These are phyloP conservation scores for Nemurella pictetii DNA, from an alignment of 2,888 invertebrate species.

Conservation along the genomic window DNA sequence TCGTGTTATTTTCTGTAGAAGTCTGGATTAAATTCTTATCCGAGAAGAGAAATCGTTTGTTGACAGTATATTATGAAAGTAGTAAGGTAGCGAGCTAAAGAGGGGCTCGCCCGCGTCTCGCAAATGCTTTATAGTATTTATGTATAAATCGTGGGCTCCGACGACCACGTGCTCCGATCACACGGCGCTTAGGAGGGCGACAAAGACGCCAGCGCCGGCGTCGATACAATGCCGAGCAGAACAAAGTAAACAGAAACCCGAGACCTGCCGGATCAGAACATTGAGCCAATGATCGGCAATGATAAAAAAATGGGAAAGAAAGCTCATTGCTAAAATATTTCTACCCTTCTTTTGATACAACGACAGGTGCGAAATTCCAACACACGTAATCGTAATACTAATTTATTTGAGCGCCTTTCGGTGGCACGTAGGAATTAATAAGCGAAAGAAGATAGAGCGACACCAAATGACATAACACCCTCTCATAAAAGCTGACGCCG, in stretches of 20 bases:
- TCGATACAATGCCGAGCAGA: not conserved
- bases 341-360: no score
- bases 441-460: not conserved
- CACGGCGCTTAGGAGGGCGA: not conserved
- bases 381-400: not conserved
- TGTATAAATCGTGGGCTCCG: not conserved
- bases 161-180: not conserved
- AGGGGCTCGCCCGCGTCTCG: not conserved
- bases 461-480: not conserved
- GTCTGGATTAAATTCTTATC: not conserved
- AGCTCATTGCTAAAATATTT: not conserved
- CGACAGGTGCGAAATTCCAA: not conserved
- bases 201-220: not conserved
- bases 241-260: not conserved
- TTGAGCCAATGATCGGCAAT: not conserved
- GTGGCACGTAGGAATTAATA: not conserved
- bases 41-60: not conserved
- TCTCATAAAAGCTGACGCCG: not conserved
- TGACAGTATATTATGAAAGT: not conserved
- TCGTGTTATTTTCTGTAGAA: not conserved
- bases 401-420: not conserved
- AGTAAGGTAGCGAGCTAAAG: not conserved
- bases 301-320: not conserved
- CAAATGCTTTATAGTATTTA: not conserved
- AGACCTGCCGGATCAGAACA: not conserved